Percentiles rank a stretch among this genome's conserved stretches.
These are phyloP conservation scores for Chironomus tepperi DNA, from an alignment of 1,140 invertebrate species.

Conservation along the genomic window DNA sequence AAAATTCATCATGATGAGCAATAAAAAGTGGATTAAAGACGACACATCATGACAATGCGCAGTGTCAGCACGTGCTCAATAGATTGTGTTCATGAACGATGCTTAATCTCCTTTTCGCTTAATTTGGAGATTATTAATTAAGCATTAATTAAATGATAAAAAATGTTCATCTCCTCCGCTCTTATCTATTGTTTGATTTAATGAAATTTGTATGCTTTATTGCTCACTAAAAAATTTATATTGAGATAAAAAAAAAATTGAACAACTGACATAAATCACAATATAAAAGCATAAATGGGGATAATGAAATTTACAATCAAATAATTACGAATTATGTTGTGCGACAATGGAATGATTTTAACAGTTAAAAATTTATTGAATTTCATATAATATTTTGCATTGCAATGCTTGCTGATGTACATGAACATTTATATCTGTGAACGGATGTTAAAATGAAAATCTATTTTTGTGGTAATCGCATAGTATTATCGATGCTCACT, in stretches of 20 bases:
- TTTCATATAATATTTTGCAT: not conserved
- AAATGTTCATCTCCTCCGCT: too few species aligned
- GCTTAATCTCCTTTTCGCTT: not conserved
- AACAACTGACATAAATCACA: constrained; percentile 13
- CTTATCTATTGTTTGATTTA: not conserved
- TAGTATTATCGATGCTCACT: constrained; percentile 2
- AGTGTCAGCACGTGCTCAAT: not conserved
- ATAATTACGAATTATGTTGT: constrained; percentile 2
- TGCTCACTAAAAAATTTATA: not conserved
- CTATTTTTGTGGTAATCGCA: constrained; percentile 8
- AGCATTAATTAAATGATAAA: not conserved
- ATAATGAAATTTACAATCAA: constrained; percentile 15
- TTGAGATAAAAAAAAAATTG: not conserved
- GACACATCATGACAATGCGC: not conserved
- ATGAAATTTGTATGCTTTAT: constrained; percentile 8
- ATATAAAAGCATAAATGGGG: constrained; percentile 1
- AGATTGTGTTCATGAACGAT: not conserved
- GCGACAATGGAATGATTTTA: not conserved
- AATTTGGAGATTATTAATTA: constrained; percentile 10
- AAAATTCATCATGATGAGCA: constrained; percentile 21
- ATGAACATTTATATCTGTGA: not conserved
- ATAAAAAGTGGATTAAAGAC: constrained; percentile 22
- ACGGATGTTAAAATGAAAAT: not conserved
- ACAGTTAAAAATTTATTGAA: not conserved
- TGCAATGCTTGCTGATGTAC: not conserved